Evolutionary conservation across 2,113 vertebrate species (phyloP), one percentile per base, ranked within the genome.

Genomic region (Xenotilapia leptura): DNA sequence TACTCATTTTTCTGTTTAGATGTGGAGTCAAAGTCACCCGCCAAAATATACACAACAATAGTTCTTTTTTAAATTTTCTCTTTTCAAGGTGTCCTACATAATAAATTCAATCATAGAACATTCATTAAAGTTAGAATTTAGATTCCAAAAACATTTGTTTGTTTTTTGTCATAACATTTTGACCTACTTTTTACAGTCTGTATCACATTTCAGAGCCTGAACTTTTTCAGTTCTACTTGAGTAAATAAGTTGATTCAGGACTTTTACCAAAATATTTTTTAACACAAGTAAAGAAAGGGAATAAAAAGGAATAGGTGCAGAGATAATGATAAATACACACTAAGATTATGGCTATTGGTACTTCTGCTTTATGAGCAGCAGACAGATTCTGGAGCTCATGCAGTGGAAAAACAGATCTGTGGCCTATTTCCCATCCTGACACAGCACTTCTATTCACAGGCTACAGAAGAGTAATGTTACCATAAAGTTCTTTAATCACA

Each of bases 321-420:
- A 79, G n/a, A 58, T 81, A 58, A 7, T 80, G 31, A 86, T 70
- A 83, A 73, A 90, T 77, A 87, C 75, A 82, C 55, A 90, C 23
- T 54, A 23, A 51, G 5, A 73, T 31, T 5, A 33, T 53, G 80
- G 73, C 77, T 85, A 80, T 80, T 58, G 9, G 47, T 53, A 70
- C 51, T 73, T 82, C 54, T 82, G 83, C 68, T 40, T 73, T 33
- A 28, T 1, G 3, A 79, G 49, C 83, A 80, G 77, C 65, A 86
- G 88, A 65, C 60, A 23, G 75, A 53, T 54, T 91, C 65, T 45
- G 31, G 49, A 55, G 62, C 83, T 85, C 70, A 88, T 36, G 51
- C 65, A 86, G 92, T 88, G 91, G 91, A 91, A 93, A 93, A 92
- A 84, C 53, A 83, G 9, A 79, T 54, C 47, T 86, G 86, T 73